Percentiles rank a stretch among this genome's conserved stretches.
phyloP scores from a whole-genome alignment of 2,888 invertebrate species.

The Sphecodes monilicornis region DNA sequence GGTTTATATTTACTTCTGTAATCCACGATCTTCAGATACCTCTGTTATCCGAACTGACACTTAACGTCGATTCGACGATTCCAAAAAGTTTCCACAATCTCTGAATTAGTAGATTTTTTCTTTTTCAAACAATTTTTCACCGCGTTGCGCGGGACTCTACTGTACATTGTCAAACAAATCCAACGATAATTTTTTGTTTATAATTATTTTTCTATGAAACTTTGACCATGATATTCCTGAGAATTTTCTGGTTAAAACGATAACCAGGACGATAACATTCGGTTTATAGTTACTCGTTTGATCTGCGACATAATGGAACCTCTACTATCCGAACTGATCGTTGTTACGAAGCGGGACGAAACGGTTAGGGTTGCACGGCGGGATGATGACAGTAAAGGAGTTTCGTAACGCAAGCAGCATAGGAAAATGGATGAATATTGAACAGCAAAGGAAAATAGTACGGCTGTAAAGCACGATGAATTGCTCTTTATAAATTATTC shows the following conservation, averaged over 20 bases:
- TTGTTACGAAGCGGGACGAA: not conserved
- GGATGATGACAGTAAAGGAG: slow-evolving; percentile 12
- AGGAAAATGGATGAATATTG: slow-evolving; percentile 51
- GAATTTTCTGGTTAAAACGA: not conserved
- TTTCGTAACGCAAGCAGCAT: slow-evolving; percentile 29
- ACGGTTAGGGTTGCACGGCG: not conserved
- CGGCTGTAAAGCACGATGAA: slow-evolving; percentile 44
- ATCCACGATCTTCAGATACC: no score
- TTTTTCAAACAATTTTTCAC: not conserved
- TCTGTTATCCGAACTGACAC: no score
- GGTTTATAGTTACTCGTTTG: not conserved
- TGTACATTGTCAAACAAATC: not conserved
- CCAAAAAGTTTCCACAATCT: not conserved
- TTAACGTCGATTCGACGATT: not conserved
- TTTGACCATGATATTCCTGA: not conserved
- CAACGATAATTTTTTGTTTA: not conserved
- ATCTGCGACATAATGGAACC: not conserved
- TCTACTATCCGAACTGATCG: not conserved
- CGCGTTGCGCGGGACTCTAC: not conserved
- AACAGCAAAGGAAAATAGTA: slow-evolving; percentile 30
- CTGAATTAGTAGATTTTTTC: not conserved
- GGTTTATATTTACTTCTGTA: no score
- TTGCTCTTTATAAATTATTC: slow-evolving; percentile 51
- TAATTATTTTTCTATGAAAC: not conserved
- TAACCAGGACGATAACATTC: not conserved